Percentiles rank a stretch among this genome's conserved stretches.
These are phyloP conservation scores for Rattus rattus DNA, from an alignment of 2,113 vertebrate genomes.

Conservation along the genomic window DNA sequence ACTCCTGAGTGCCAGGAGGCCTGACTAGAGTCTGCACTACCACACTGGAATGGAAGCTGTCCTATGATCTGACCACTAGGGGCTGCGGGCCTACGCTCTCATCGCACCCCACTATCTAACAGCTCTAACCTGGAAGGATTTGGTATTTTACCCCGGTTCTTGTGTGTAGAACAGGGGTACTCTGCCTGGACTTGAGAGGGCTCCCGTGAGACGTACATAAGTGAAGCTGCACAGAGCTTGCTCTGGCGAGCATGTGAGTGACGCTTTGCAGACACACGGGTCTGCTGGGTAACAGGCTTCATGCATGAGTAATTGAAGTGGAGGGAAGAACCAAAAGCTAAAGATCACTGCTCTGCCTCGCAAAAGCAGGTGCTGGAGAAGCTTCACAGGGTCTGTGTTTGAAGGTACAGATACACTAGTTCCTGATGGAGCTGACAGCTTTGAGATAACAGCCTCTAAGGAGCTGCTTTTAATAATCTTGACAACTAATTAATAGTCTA, in stretches of 20 bases:
- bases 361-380: constrained; percentile 9
- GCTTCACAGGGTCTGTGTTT: background rate
- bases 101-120: background rate
- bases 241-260: background rate
- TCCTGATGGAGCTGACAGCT: background rate
- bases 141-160: background rate
- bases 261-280: background rate
- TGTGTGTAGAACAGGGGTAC: background rate
- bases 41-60: background rate
- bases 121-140: background rate
- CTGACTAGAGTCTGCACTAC: background rate
- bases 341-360: background rate
- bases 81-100: background rate
- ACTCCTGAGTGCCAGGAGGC: too few species aligned
- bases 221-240: background rate
- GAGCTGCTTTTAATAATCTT: background rate
- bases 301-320: background rate
- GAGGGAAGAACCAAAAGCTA: background rate
- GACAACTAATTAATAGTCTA: background rate
- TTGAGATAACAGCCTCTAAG: background rate
- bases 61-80: background rate
- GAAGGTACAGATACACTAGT: background rate
- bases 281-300: background rate
- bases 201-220: background rate
- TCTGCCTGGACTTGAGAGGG: background rate